phyloP scores from a whole-genome alignment of 37 sponge, comb jelly and placozoan species.

The Oopsacas minuta region DNA sequence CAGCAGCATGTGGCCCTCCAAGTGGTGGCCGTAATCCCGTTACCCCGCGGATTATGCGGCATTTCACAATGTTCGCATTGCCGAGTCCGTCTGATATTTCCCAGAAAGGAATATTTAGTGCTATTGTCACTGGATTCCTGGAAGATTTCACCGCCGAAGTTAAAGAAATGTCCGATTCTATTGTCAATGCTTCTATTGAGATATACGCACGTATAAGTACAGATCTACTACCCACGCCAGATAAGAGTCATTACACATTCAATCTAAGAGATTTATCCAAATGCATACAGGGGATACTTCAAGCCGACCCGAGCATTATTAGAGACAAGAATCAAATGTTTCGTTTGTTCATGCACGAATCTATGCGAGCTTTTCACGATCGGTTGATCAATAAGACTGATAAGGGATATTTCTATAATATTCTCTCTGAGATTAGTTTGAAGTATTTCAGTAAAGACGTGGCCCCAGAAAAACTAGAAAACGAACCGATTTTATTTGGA shows the following conservation, averaged over 20 bases:
- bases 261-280: slow-evolving; percentile 94
- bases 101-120: slow-evolving; percentile 76
- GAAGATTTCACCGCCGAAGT: slow-evolving; percentile 83
- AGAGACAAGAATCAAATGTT: slow-evolving; percentile 75
- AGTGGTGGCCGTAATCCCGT: slow-evolving; percentile 97
- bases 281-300: slow-evolving; percentile 93
- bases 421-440: slow-evolving; percentile 85
- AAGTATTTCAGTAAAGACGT: slow-evolving; percentile 86
- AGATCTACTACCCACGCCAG: slow-evolving; percentile 93
- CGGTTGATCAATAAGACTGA: slow-evolving; percentile 79
- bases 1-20: slow-evolving; percentile 97
- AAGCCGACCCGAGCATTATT: slow-evolving; percentile 92
- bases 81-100: slow-evolving; percentile 72
- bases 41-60: slow-evolving; percentile 85
- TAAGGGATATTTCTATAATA: slow-evolving; percentile 81
- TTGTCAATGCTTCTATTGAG: slow-evolving; percentile 89
- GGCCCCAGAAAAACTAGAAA: slow-evolving; percentile 78
- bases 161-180: slow-evolving; percentile 72
- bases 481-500: slow-evolving; percentile 83
- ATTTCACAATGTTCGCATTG: slow-evolving; percentile 89
- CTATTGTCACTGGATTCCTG: slow-evolving; percentile 79
- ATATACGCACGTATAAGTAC: slow-evolving; percentile 92
- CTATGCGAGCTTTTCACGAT: slow-evolving; percentile 93
- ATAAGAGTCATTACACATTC: slow-evolving; percentile 96
- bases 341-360: slow-evolving; percentile 90